Conservation (phyloP, 1,140 invertebrate genomes). For the Drosophila bifasciata region DNA sequence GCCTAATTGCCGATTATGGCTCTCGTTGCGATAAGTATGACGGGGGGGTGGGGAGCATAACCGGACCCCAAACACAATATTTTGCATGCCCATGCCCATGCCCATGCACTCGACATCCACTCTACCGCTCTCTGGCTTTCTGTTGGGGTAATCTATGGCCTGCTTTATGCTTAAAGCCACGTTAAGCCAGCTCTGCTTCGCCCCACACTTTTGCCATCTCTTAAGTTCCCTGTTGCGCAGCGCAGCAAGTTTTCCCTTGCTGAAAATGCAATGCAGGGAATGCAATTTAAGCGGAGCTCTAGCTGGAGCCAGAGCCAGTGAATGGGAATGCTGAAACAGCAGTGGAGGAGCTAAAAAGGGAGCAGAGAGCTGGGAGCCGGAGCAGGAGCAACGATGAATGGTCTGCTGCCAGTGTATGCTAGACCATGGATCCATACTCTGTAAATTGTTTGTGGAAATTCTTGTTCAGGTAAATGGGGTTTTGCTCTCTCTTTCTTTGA, state of each 20-base stretch:
- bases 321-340: slow-evolving; percentile 19
- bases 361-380: too few relatives aligned
- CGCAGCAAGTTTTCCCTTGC: slow-evolving; percentile 46
- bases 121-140: neutral
- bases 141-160: slow-evolving; percentile 29
- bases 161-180: slow-evolving; percentile 48
- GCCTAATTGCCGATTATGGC: slow-evolving; percentile 74
- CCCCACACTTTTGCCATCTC: slow-evolving; percentile 15
- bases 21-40: slow-evolving; percentile 14
- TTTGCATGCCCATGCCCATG: slow-evolving; percentile 36
- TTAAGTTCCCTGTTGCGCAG: slow-evolving; percentile 11
- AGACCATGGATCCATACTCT: too few relatives aligned
- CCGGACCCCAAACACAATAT: slow-evolving; percentile 19
- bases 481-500: too few relatives aligned
- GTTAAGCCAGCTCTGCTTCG: slow-evolving; percentile 22
- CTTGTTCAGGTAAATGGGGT: too few relatives aligned
- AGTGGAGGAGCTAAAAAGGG: too few relatives aligned
- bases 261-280: slow-evolving; percentile 51
- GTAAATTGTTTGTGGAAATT: too few relatives aligned
- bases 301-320: slow-evolving; percentile 22
- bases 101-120: slow-evolving; percentile 5
- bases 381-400: slow-evolving; percentile 5
- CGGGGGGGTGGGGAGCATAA: slow-evolving; percentile 7
- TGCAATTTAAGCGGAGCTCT: slow-evolving; percentile 60
- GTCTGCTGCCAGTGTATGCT: slow-evolving; percentile 2